These are phyloP conservation scores for Sebastes itinus DNA, from an alignment of 2,797 vertebrate genomes.

Conservation along the genomic window DNA sequence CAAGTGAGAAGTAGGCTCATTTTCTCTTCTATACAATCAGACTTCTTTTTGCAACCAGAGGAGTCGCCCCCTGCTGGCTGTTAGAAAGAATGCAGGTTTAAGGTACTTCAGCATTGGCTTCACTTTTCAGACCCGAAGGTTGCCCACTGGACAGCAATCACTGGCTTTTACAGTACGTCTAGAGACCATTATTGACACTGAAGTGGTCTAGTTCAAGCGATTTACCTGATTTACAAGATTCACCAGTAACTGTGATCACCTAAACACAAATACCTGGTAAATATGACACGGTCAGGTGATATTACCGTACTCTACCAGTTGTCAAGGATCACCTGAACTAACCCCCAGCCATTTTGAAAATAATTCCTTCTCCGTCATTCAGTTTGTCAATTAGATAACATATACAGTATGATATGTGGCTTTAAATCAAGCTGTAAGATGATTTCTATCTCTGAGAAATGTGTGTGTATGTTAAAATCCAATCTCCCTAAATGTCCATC, in stretches of 20 bases:
- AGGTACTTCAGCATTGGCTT: too few species aligned
- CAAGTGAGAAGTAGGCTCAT: too few species aligned
- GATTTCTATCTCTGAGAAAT: constrained; percentile 8
- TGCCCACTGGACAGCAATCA: too few species aligned
- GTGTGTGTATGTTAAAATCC: constrained; percentile 6
- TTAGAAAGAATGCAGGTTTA: too few species aligned
- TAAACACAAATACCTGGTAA: not conserved
- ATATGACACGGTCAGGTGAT: not conserved
- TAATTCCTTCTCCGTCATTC: not conserved
- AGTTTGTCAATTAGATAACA: not conserved
- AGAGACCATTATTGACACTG: not conserved
- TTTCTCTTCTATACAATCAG: too few species aligned
- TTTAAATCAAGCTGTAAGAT: not conserved
- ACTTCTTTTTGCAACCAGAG: too few species aligned
- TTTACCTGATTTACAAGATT: not conserved
- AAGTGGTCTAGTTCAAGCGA: not conserved
- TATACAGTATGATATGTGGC: not conserved
- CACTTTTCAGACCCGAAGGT: too few species aligned
- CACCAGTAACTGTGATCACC: not conserved
- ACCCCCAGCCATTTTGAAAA: not conserved
- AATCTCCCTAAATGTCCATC: constrained; percentile 10
- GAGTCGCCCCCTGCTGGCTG: too few species aligned
- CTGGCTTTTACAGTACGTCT: too few species aligned
- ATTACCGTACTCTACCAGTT: not conserved
- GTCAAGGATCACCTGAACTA: not conserved